Conservation (phyloP, 2,888 invertebrate species). For the Norana najaformis region DNA sequence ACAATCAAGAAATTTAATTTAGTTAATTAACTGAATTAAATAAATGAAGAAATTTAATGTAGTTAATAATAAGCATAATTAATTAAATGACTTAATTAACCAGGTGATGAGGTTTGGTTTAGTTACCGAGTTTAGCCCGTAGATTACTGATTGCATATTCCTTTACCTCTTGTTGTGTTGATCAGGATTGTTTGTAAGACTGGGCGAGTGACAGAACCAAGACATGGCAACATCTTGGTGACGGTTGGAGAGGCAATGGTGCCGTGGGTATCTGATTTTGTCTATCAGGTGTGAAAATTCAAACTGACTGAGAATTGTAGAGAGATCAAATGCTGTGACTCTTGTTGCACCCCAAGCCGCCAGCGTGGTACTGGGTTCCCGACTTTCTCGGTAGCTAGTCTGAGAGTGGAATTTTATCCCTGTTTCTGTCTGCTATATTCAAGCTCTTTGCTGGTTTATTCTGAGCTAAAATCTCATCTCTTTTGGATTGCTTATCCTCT, state of each 20-base stretch:
- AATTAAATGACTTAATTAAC: no score
- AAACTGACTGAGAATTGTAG: background rate
- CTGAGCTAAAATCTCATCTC: background rate
- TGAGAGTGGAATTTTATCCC: background rate
- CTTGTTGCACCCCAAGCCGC: background rate
- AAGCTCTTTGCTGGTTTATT: background rate
- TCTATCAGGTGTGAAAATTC: slow-evolving; percentile 35
- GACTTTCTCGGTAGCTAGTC: background rate
- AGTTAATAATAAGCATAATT: background rate
- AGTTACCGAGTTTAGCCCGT: background rate
- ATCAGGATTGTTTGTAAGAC: slow-evolving; percentile 39
- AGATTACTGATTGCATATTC: background rate
- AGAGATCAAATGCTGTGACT: background rate
- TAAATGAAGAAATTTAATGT: background rate
- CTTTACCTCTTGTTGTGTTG: background rate
- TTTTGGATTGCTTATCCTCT: background rate
- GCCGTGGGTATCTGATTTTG: slow-evolving; percentile 31
- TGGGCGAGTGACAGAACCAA: slow-evolving; percentile 25
- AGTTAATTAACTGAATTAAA: no score
- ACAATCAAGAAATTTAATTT: no score
- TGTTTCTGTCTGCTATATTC: background rate
- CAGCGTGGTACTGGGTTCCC: background rate
- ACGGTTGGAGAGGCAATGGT: slow-evolving; percentile 29
- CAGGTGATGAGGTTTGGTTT: background rate
- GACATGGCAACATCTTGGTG: slow-evolving; percentile 26